Percentiles rank a stretch among this genome's conserved stretches.
These are phyloP conservation scores for Platyscapa corneri DNA, from an alignment of 1,140 invertebrate species.

Conservation along the genomic window DNA sequence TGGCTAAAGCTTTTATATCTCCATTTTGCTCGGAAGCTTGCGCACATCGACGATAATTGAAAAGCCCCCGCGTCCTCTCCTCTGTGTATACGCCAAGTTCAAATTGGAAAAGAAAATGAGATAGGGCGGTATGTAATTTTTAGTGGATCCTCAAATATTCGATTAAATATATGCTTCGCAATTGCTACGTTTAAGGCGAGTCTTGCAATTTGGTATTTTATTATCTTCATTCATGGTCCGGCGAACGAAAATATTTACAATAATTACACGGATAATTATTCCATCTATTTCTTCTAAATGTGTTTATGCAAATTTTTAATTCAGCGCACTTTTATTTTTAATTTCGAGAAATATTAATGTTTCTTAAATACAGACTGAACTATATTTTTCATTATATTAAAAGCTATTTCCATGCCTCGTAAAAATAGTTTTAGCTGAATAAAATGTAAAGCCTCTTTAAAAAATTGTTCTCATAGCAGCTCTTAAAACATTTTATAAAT, in stretches of 20 bases:
- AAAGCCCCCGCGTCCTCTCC: constrained; percentile 7
- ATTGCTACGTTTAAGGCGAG: not conserved
- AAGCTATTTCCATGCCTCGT: not conserved
- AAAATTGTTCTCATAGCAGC: too few relatives aligned
- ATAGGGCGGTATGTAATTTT: not conserved
- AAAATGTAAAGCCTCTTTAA: not conserved
- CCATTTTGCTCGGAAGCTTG: not conserved
- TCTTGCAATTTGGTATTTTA: not conserved
- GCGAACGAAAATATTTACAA: not conserved
- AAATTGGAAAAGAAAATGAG: constrained; percentile 40
- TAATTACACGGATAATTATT: not conserved
- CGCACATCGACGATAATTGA: constrained; percentile 38
- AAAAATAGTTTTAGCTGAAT: not conserved
- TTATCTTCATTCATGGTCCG: not conserved
- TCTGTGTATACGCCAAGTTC: not conserved
- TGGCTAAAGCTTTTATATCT: constrained; percentile 38
- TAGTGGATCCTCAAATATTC: not conserved
- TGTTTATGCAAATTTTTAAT: too few relatives aligned
- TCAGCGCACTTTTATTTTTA: too few relatives aligned
- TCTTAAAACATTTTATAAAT: too few relatives aligned
- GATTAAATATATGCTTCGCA: not conserved
- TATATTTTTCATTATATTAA: not conserved
- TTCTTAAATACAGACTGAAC: not conserved
- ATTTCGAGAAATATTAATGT: not conserved
- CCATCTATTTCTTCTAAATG: too few relatives aligned